These are phyloP conservation scores for Pachydiplax longipennis DNA, from an alignment of 2,888 invertebrate genomes.

Conservation along the genomic window DNA sequence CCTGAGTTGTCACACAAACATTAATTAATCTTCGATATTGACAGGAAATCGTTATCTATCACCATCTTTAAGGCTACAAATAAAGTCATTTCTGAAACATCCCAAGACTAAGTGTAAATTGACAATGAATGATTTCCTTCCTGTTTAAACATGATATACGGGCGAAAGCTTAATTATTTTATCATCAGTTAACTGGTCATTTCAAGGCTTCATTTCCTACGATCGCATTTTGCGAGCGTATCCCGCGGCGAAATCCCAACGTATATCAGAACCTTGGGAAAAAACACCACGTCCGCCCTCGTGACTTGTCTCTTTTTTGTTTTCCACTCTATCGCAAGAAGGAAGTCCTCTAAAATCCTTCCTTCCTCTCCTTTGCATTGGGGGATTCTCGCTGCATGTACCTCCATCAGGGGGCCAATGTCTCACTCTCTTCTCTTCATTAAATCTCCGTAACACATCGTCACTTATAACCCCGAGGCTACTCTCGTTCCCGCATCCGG, in stretches of 20 bases:
- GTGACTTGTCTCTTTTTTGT: background rate
- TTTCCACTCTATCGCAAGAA: background rate
- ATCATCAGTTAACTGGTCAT: no score
- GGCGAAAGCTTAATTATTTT: no score
- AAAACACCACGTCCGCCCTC: background rate
- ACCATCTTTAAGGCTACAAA: no score
- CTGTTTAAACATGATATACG: no score
- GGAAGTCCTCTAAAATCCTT: background rate
- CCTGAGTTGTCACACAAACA: no score
- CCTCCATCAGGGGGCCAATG: background rate
- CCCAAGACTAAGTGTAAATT: no score
- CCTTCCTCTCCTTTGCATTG: background rate
- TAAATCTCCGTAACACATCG: background rate
- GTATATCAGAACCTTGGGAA: background rate
- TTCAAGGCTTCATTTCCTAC: background rate
- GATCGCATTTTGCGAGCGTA: background rate
- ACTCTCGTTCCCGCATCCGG: constrained; percentile 21
- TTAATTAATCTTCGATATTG: no score
- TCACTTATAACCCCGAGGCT: constrained; percentile 12
- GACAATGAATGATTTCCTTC: no score
- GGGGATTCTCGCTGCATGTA: background rate
- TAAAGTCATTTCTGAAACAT: no score
- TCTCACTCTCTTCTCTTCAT: constrained; percentile 32
- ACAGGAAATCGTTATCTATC: no score
- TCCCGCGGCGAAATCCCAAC: background rate